These are phyloP conservation scores for Cheilosia impressa DNA, from an alignment of 2,888 invertebrate species.

Conservation along the genomic window DNA sequence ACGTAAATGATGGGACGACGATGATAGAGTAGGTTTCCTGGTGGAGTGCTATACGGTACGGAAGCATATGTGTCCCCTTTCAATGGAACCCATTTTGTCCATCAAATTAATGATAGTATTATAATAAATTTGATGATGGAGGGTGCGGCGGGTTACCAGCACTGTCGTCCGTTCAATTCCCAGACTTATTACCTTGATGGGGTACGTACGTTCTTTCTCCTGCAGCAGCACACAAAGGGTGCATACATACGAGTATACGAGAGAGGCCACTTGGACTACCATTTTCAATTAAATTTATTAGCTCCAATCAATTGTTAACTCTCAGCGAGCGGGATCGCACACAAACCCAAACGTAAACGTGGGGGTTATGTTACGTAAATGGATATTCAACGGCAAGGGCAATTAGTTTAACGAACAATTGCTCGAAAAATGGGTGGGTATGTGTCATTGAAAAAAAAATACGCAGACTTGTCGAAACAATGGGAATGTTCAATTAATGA, in stretches of 20 bases:
- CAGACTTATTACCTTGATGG: slow-evolving; percentile 53
- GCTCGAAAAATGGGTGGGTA: neutral
- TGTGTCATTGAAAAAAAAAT: neutral
- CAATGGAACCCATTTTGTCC: slow-evolving; percentile 61
- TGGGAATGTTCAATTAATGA: slow-evolving; percentile 39
- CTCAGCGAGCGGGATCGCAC: neutral
- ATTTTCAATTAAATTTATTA: slow-evolving; percentile 60
- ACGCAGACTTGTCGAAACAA: slow-evolving; percentile 16
- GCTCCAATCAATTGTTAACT: slow-evolving; percentile 53
- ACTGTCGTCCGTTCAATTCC: slow-evolving; percentile 31
- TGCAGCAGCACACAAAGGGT: slow-evolving; percentile 30
- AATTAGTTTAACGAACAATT: slow-evolving; percentile 55
- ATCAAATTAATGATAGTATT: slow-evolving; percentile 68
- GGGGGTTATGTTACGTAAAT: slow-evolving; percentile 27
- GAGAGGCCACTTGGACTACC: neutral
- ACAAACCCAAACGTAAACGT: neutral
- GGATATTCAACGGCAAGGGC: slow-evolving; percentile 18
- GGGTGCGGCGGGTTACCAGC: slow-evolving; percentile 9
- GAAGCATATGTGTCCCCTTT: slow-evolving; percentile 40
- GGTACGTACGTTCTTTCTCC: slow-evolving; percentile 1
- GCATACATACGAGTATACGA: neutral
- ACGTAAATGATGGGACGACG: slow-evolving; percentile 8
- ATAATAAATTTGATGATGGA: slow-evolving; percentile 56
- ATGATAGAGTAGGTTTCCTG: slow-evolving; percentile 19
- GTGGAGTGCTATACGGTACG: neutral